A percentile compares a stretch with the other conserved stretches of the same genome.
These are phyloP conservation scores for Noctuana brunneofusca DNA, from an alignment of 2,888 invertebrate genomes.

Conservation along the genomic window DNA sequence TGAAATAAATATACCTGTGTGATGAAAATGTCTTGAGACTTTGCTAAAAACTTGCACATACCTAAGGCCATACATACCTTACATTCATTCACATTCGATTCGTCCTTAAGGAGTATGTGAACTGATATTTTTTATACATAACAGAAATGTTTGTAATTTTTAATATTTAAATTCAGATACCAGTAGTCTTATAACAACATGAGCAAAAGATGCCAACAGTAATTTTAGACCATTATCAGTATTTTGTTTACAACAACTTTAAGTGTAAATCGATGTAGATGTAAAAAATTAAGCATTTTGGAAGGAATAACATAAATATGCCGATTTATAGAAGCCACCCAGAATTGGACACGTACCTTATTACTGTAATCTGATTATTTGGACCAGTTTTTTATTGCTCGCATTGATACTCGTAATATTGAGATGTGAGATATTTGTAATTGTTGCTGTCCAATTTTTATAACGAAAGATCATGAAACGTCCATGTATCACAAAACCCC, in stretches of 20 bases:
- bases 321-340: constrained; percentile 36
- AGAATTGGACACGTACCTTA: constrained; percentile 45
- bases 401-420: constrained; percentile 37
- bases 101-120: too few species aligned
- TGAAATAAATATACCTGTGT: too few species aligned
- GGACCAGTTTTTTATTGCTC: constrained; percentile 36
- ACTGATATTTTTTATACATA: too few species aligned
- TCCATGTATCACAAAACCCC: neutral
- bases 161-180: too few species aligned
- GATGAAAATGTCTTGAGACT: too few species aligned
- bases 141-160: too few species aligned
- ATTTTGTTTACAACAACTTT: constrained; percentile 4
- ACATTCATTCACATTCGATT: too few species aligned
- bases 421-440: constrained; percentile 41
- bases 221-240: neutral
- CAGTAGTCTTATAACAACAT: neutral
- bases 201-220: neutral
- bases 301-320: constrained; percentile 14
- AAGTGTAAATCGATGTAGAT: constrained; percentile 24
- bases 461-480: neutral
- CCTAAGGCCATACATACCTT: too few species aligned
- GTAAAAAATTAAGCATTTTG: constrained; percentile 15
- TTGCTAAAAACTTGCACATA: too few species aligned
- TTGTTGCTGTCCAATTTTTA: neutral
- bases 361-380: constrained; percentile 48